phyloP scores from a whole-genome alignment of 2,797 vertebrate species.

The Toxotes lorentzi region DNA sequence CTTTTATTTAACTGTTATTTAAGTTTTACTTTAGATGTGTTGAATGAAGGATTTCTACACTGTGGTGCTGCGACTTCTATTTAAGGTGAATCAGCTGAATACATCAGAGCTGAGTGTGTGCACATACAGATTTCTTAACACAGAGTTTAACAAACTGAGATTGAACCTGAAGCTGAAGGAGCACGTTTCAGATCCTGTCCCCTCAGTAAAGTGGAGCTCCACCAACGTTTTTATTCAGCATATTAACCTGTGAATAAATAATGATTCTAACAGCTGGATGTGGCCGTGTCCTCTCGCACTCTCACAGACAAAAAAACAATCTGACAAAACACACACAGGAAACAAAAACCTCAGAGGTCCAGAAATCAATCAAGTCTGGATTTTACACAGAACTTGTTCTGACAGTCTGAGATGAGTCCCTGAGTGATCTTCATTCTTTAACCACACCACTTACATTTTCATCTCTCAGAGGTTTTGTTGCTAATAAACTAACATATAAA shows the following conservation, averaged over 20 bases:
- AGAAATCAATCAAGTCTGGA: background rate
- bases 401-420: too few species aligned
- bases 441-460: background rate
- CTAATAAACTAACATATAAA: constrained; percentile 3
- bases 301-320: background rate
- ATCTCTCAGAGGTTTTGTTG: background rate
- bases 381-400: background rate
- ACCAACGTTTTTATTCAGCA: background rate
- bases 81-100: too few species aligned
- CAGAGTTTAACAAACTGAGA: too few species aligned
- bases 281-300: constrained; percentile 1
- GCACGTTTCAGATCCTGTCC: background rate
- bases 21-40: too few species aligned
- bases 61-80: too few species aligned
- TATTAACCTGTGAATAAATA: background rate
- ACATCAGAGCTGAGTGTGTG: too few species aligned
- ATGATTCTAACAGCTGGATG: background rate
- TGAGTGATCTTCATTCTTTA: background rate
- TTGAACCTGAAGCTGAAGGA: background rate
- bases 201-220: background rate
- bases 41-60: too few species aligned
- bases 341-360: background rate
- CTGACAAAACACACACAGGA: background rate
- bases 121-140: too few species aligned
- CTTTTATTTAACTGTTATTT: too few species aligned